Evolutionary conservation across 2,888 invertebrate genomes (phyloP).

Genomic region (Drosophila lacicola): DNA sequence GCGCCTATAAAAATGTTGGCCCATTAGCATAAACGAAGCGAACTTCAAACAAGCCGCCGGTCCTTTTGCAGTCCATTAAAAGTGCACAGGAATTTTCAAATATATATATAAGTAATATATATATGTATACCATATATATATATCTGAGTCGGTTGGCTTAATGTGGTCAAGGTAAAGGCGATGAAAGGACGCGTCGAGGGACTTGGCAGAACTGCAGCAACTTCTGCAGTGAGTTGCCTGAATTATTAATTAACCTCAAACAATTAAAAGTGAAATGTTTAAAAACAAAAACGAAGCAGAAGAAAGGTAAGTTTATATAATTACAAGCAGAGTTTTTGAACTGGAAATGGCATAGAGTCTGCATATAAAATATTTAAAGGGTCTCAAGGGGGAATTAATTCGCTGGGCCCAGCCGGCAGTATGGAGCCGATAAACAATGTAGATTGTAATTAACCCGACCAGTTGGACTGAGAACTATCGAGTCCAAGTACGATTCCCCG

Average conservation of each 20-base stretch:
- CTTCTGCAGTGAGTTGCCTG: slow-evolving; percentile 72
- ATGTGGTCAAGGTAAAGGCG: slow-evolving; percentile 59
- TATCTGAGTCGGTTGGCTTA: slow-evolving; percentile 9
- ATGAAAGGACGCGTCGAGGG: slow-evolving; percentile 13
- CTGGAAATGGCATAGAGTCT: background rate
- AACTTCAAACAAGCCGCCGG: slow-evolving; percentile 44
- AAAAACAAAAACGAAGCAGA: slow-evolving; percentile 13
- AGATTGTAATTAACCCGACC: slow-evolving; percentile 79
- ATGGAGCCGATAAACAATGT: slow-evolving; percentile 72
- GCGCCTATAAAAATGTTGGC: slow-evolving; percentile 58
- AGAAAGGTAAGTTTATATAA: slow-evolving; percentile 45
- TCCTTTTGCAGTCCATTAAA: slow-evolving; percentile 72
- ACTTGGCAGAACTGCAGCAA: slow-evolving; percentile 50
- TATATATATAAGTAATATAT: background rate
- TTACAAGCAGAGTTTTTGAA: slow-evolving; percentile 35
- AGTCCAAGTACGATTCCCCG: slow-evolving; percentile 3
- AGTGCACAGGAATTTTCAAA: slow-evolving; percentile 39
- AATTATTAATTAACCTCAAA: slow-evolving; percentile 77
- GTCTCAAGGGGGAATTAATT: slow-evolving; percentile 50
- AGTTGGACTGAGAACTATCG: slow-evolving; percentile 22
- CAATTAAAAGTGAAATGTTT: slow-evolving; percentile 72
- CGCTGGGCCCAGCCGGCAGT: slow-evolving; percentile 20
- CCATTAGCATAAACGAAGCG: slow-evolving; percentile 72
- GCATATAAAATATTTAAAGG: slow-evolving; percentile 57
- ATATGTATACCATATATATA: background rate